Percentiles rank a stretch among this genome's conserved stretches.
These are phyloP conservation scores for Polypedilum pembai DNA, from an alignment of 1,140 invertebrate species.

Conservation along the genomic window DNA sequence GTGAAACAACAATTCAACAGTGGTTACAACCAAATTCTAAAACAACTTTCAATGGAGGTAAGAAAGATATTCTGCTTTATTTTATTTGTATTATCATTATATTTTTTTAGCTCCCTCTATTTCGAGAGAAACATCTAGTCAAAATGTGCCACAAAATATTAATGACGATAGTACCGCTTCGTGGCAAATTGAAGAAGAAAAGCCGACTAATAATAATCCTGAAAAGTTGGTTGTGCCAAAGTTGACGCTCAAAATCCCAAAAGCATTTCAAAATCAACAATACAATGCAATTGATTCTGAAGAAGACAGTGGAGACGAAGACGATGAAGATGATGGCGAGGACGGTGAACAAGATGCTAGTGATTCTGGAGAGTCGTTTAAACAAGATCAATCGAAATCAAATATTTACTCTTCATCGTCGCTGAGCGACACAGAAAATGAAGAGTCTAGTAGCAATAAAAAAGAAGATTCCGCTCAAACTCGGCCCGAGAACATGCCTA, in stretches of 20 bases:
- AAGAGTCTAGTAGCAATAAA: constrained; percentile 9
- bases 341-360: constrained; percentile 30
- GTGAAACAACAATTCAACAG: background rate
- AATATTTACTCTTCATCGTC: background rate
- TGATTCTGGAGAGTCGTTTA: background rate
- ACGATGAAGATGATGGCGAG: constrained; percentile 30
- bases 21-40: background rate
- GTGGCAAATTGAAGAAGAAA: background rate
- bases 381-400: background rate
- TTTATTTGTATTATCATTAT: background rate
- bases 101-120: background rate
- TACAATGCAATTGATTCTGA: background rate
- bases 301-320: constrained; percentile 30
- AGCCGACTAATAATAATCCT: background rate
- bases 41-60: constrained; percentile 2
- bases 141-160: constrained; percentile 16
- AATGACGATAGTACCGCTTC: background rate
- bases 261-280: constrained; percentile 40
- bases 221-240: constrained; percentile 44
- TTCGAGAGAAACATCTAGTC: constrained; percentile 1
- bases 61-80: background rate
- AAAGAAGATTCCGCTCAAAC: constrained; percentile 30
- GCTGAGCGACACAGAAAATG: constrained; percentile 1
- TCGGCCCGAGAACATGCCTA: background rate
- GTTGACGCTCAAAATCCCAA: constrained; percentile 47